phyloP scores from a whole-genome alignment of 2,888 invertebrate genomes.

The Brachypalpus laphriformis region DNA sequence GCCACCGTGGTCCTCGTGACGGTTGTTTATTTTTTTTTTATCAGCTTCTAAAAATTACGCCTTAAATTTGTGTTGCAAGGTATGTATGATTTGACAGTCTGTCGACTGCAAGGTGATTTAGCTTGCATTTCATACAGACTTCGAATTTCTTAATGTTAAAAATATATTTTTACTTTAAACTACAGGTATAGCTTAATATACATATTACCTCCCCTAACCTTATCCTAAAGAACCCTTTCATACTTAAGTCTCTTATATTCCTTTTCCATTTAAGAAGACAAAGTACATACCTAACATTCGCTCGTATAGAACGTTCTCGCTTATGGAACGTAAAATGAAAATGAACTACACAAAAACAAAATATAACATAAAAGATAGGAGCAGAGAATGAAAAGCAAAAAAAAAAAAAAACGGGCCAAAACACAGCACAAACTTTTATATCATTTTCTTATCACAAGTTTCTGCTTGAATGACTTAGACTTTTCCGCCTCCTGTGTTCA shows the following conservation, averaged over 20 bases:
- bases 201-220: not conserved
- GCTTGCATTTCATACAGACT: too few species aligned
- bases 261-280: not conserved
- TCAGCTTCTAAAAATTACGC: too few species aligned
- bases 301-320: not conserved
- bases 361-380: slow-evolving; percentile 17
- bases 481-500: slow-evolving; percentile 63
- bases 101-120: too few species aligned
- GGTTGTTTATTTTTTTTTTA: too few species aligned
- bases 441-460: slow-evolving; percentile 77
- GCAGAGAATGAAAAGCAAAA: not conserved
- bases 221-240: not conserved
- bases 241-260: not conserved
- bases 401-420: slow-evolving; percentile 40
- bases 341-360: slow-evolving; percentile 20
- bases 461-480: slow-evolving; percentile 76
- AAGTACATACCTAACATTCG: not conserved
- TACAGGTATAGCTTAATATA: not conserved
- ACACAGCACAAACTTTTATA: slow-evolving; percentile 66
- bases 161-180: not conserved
- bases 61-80: too few species aligned
- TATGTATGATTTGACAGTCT: too few species aligned
- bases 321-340: slow-evolving; percentile 8
- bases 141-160: too few species aligned
- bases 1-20: too few species aligned